These are phyloP conservation scores for Eurystomus gularis DNA, from an alignment of 2,113 vertebrate species.

Conservation along the genomic window DNA sequence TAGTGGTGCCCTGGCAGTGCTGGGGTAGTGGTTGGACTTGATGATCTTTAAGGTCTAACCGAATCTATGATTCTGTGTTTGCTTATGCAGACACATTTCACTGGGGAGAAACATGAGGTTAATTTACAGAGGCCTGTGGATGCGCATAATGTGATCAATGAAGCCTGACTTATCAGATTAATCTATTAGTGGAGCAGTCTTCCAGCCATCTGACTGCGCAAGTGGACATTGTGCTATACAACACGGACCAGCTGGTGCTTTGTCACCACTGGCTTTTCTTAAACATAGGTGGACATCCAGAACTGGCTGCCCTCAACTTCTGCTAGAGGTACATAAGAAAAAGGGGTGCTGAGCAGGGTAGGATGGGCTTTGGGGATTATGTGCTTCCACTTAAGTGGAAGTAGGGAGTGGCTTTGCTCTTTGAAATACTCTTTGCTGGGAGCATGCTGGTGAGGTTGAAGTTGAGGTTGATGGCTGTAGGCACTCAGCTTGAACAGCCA, in stretches of 20 bases:
- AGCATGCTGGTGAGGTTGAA: fast-evolving
- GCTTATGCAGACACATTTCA: neutral
- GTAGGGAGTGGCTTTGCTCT: neutral
- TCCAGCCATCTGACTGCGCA: neutral
- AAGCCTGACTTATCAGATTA: neutral
- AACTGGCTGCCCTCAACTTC: neutral
- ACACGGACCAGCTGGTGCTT: neutral
- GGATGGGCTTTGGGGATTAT: neutral
- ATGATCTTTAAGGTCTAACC: neutral
- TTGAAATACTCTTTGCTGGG: neutral
- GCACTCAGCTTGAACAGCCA: neutral
- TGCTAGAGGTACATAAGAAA: neutral
- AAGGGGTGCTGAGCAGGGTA: neutral
- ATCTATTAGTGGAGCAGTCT: neutral
- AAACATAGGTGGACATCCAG: neutral
- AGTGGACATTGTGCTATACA: neutral
- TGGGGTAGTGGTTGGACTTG: neutral
- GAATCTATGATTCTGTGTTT: neutral
- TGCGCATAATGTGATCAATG: neutral
- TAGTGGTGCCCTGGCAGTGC: neutral
- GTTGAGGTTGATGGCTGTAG: neutral
- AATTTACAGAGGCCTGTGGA: neutral
- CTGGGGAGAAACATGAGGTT: neutral
- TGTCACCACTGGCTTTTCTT: neutral
- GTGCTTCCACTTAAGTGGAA: neutral